Percentiles rank a stretch among this genome's conserved stretches.
Conservation (phyloP, 2,797 vertebrate species). For the Pseudomugil tenellus region DNA sequence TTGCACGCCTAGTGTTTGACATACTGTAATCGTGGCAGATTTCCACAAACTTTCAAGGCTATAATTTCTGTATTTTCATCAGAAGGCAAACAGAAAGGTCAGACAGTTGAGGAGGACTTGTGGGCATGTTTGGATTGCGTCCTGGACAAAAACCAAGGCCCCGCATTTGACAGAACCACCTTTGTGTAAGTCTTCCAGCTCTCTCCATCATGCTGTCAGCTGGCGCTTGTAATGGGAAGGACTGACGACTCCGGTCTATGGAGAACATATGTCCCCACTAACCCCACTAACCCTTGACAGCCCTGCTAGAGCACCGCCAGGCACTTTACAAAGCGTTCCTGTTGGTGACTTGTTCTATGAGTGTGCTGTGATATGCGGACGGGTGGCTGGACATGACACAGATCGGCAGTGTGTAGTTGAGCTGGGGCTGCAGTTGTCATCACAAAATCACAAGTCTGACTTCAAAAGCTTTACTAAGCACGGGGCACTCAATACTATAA, state of each 20-base stretch:
- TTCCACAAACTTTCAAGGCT: slow-evolving; percentile 9
- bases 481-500: slow-evolving; percentile 29
- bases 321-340: slow-evolving; percentile 59
- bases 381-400: slow-evolving; percentile 46
- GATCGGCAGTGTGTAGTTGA: slow-evolving; percentile 24
- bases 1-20: slow-evolving; percentile 6
- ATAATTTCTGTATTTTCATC: slow-evolving; percentile 35
- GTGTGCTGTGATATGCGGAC: slow-evolving; percentile 55
- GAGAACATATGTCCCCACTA: slow-evolving; percentile 67
- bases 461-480: slow-evolving; percentile 19
- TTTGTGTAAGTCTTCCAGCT: slow-evolving; percentile 49
- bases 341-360: slow-evolving; percentile 49
- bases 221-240: slow-evolving; percentile 52
- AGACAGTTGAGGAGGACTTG: slow-evolving; percentile 19
- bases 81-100: slow-evolving; percentile 49
- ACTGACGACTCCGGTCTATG: slow-evolving; percentile 59
- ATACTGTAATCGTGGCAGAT: slow-evolving; percentile 1
- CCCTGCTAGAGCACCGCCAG: slow-evolving; percentile 16
- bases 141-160: slow-evolving; percentile 42
- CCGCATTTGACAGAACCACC: slow-evolving; percentile 58
- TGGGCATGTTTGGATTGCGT: slow-evolving; percentile 45
- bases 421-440: slow-evolving; percentile 14
- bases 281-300: slow-evolving; percentile 61
- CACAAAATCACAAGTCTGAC: slow-evolving; percentile 23
- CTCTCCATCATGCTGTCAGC: slow-evolving; percentile 71